Evolutionary conservation across 1,140 invertebrate species (phyloP).

Genomic region (Papilio helenus): DNA sequence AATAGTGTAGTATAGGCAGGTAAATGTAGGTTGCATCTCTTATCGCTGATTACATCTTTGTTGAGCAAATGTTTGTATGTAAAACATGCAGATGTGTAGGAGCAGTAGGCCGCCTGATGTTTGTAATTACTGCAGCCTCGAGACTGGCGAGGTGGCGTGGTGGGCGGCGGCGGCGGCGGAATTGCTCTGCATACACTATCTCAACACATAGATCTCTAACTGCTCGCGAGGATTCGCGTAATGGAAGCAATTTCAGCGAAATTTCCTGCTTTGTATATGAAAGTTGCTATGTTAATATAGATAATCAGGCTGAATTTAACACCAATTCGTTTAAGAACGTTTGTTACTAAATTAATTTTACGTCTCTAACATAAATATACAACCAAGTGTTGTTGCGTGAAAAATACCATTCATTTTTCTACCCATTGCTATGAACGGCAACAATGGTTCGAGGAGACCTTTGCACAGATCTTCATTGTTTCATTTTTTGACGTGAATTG

Average conservation of each 20-base stretch:
- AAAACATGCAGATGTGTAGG: neutral
- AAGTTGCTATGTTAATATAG: neutral
- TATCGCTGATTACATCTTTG: neutral
- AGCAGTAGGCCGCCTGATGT: neutral
- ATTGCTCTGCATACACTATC: neutral
- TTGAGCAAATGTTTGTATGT: neutral
- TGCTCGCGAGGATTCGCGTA: neutral
- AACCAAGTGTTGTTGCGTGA: too few species aligned
- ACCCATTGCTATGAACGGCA: neutral
- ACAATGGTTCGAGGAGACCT: neutral
- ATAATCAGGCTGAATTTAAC: neutral
- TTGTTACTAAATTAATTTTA: too few species aligned
- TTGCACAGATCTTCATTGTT: neutral
- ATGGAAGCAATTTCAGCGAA: neutral
- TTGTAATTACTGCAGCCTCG: neutral
- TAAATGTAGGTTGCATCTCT: too few species aligned
- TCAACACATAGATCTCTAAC: neutral
- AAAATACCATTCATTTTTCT: neutral
- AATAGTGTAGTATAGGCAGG: neutral
- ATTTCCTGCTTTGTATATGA: neutral
- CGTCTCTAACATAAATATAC: too few species aligned
- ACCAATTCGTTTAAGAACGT: neutral
- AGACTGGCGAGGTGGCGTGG: too few species aligned
- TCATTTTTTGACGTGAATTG: neutral
- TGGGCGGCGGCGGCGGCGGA: too few species aligned